Conservation (phyloP, 2,888 invertebrate species). For the Scaptomyza flava region DNA sequence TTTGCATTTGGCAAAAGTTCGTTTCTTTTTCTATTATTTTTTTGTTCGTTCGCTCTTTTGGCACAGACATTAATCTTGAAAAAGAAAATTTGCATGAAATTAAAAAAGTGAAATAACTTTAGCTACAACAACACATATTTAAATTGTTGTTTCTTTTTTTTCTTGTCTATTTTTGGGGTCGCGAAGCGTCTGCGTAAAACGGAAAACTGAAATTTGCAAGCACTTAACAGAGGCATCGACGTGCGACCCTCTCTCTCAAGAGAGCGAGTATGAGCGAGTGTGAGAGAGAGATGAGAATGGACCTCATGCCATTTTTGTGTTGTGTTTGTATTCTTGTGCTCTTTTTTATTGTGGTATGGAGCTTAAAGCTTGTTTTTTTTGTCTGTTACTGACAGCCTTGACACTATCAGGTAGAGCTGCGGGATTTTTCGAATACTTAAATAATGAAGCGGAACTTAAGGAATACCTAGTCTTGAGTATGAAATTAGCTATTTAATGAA, state of each 20-base stretch:
- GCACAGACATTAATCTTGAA: slow-evolving; percentile 76
- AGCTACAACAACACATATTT: slow-evolving; percentile 35
- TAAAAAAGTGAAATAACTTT: slow-evolving; percentile 73
- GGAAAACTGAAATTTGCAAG: slow-evolving; percentile 77
- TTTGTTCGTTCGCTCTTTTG: slow-evolving; percentile 39
- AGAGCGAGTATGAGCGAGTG: not conserved
- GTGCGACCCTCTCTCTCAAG: slow-evolving; percentile 1
- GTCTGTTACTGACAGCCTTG: slow-evolving; percentile 7
- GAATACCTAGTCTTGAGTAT: not conserved
- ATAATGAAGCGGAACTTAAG: not conserved
- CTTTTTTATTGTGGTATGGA: slow-evolving; percentile 10
- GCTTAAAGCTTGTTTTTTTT: not conserved
- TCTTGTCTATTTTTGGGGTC: not conserved
- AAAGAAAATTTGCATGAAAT: slow-evolving; percentile 79
- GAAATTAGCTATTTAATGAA: not conserved
- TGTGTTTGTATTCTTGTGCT: not conserved
- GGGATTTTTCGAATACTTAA: not conserved
- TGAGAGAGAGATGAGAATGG: not conserved
- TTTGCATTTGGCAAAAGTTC: slow-evolving; percentile 37
- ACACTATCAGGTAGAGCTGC: not conserved
- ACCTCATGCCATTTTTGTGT: not conserved
- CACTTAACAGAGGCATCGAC: slow-evolving; percentile 62
- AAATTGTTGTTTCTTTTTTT: not conserved
- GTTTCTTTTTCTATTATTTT: not conserved
- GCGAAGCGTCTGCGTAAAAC: slow-evolving; percentile 36